Evolutionary conservation across 2,888 invertebrate species (phyloP).

Genomic region (Antheraea yamamai): DNA sequence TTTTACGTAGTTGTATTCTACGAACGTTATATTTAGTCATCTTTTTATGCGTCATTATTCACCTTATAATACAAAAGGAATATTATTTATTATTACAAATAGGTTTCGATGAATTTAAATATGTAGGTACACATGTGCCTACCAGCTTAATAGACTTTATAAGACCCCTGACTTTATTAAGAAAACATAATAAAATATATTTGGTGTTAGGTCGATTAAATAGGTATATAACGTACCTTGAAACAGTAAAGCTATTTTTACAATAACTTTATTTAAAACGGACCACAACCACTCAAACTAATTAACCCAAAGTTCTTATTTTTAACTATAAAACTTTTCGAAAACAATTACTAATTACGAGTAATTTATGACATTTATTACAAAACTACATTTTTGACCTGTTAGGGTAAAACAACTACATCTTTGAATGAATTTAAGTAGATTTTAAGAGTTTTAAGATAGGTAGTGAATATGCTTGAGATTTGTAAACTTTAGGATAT

Average conservation of each 20-base stretch:
- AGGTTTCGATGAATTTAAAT: too few species aligned
- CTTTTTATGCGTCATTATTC: background rate
- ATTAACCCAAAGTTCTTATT: background rate
- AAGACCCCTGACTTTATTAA: background rate
- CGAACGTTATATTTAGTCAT: conserved; percentile 12
- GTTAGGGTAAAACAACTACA: too few species aligned
- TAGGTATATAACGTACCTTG: background rate
- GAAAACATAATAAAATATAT: background rate
- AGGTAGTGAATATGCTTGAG: too few species aligned
- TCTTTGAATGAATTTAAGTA: too few species aligned
- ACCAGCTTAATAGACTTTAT: too few species aligned
- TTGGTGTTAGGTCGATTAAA: background rate
- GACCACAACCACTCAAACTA: background rate
- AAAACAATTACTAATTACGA: background rate
- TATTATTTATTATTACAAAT: too few species aligned
- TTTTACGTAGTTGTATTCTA: conserved; percentile 16
- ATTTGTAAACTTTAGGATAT: too few species aligned
- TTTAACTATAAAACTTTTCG: background rate
- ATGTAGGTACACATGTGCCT: too few species aligned
- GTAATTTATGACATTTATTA: background rate
- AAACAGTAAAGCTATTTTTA: background rate
- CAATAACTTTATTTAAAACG: background rate
- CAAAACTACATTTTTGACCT: background rate
- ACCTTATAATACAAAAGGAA: background rate
- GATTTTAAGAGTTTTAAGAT: too few species aligned